These are phyloP conservation scores for Lutjanus argentimaculatus DNA, from an alignment of 2,797 vertebrate genomes.

Conservation along the genomic window DNA sequence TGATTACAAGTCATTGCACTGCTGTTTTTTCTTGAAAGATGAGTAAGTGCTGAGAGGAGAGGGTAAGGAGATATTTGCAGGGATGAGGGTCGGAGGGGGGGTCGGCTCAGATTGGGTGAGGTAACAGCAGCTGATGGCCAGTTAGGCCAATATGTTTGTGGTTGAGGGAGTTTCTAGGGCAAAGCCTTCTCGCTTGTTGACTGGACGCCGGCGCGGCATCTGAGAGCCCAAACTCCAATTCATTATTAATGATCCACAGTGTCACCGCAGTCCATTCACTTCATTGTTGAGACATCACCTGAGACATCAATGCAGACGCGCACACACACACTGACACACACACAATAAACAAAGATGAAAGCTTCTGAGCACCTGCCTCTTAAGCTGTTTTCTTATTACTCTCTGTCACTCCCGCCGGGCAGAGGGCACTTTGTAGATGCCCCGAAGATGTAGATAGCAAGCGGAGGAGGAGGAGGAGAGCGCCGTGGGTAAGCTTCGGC, in stretches of 20 bases:
- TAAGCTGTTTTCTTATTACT: conserved; percentile 71
- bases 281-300: conserved; percentile 76
- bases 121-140: conserved; percentile 68
- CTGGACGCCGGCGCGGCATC: conserved; percentile 48
- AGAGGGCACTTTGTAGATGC: conserved; percentile 72
- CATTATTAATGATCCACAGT: conserved; percentile 79
- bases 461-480: conserved; percentile 37
- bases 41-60: conserved; percentile 14
- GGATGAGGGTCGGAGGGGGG: not conserved
- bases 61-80: not conserved
- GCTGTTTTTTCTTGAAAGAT: conserved; percentile 24
- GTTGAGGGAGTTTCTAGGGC: conserved; percentile 75
- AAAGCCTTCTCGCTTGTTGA: conserved; percentile 58
- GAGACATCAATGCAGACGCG: conserved; percentile 52
- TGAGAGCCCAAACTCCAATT: conserved; percentile 64
- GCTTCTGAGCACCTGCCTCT: conserved; percentile 61
- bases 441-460: conserved; percentile 73
- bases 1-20: conserved; percentile 40
- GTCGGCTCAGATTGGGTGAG: conserved; percentile 14
- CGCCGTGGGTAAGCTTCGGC: conserved; percentile 57
- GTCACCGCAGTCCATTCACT: conserved; percentile 71
- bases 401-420: conserved; percentile 66
- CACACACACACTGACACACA: conserved; percentile 16
- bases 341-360: conserved; percentile 65
- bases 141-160: conserved; percentile 70